Evolutionary conservation across 2,888 invertebrate species (phyloP), one percentile per base, ranked within the genome.

Genomic region (Tuta absoluta): DNA sequence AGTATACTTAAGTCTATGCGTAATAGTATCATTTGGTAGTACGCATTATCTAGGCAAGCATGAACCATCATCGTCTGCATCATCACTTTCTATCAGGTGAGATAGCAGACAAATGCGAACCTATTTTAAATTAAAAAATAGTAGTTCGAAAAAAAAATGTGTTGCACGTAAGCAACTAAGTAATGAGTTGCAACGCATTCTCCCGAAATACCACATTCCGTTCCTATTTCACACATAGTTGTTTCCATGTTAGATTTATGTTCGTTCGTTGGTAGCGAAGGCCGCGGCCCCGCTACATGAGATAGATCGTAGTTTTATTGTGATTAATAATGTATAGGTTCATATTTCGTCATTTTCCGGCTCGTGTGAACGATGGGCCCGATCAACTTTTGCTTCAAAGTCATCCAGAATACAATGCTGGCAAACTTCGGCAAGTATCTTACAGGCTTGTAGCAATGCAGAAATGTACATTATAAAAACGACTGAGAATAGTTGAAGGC

Each of bases 281-380:
- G 60, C 45, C 60, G 41, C 45, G 60, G 45, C 60, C 60, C 8
- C 60, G 60, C 33, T 33, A 21, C 10, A 17, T 19, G 24, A 60
- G 60, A 60, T 60, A 60, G 45, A 60, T 60, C 37, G 60, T 23
- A 60, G 60, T 60, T 60, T 60, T 60, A 60, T 60, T 60, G 60
- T 60, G 60, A 60, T 60, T 60, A 60, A 60, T 60, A 60, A 60
- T 45, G 60, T 60, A 60, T 60, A 24, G 24, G 23, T 58, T 58
- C 38, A 58, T 58, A 58, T 58, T 58, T 58, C 58, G 37, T 58
- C 38, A 58, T 58, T 58, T 37, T 58, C 58, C 58, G 58, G 38
- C 37, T 37, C 28, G 17, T 21, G 21, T n/a, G 21, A 38, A 21
- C 37, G 14, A 38, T 19, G 58, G 28, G 17, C 10, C n/a, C 4